phyloP scores from a whole-genome alignment of 2,113 vertebrate genomes.

The Coptodon rendalli region DNA sequence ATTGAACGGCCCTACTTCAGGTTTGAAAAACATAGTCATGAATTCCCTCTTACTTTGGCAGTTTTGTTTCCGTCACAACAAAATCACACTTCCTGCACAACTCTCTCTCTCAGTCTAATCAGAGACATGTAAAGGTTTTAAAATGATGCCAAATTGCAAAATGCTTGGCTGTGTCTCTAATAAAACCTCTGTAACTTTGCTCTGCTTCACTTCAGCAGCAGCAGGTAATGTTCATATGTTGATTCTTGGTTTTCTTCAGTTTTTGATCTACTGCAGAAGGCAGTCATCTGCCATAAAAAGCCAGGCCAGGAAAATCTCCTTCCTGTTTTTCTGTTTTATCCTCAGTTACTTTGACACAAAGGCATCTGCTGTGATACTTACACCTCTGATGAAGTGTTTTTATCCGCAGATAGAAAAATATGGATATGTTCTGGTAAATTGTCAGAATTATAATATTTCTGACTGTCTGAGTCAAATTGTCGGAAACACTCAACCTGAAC shows the following conservation, averaged over 20 bases:
- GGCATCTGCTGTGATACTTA: neutral
- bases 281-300: neutral
- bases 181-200: neutral
- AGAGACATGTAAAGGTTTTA: neutral
- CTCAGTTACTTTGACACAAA: neutral
- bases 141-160: neutral
- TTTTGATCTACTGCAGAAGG: neutral
- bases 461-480: neutral
- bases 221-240: neutral
- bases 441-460: neutral
- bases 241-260: neutral
- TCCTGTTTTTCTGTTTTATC: neutral
- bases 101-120: neutral
- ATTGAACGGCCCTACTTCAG: too few species aligned
- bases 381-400: neutral
- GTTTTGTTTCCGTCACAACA: neutral
- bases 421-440: neutral
- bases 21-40: neutral
- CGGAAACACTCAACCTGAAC: neutral
- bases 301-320: neutral
- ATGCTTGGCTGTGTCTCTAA: neutral
- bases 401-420: neutral
- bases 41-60: neutral
- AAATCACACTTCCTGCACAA: neutral
- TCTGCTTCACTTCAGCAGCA: neutral